Evolutionary conservation across 2,888 invertebrate species (phyloP).

Genomic region (Tipula unca): DNA sequence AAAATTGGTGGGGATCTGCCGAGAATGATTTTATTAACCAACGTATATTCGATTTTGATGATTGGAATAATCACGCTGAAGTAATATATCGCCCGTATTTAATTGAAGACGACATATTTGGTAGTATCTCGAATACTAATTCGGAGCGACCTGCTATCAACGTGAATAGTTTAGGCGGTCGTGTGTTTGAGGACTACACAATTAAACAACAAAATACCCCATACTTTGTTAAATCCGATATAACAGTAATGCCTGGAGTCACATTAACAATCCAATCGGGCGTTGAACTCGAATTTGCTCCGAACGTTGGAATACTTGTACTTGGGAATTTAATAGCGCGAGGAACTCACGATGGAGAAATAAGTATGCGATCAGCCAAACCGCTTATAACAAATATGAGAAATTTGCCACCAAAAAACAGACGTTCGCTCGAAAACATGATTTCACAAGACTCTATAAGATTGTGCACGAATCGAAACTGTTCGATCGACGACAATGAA

Average conservation of each 20-base stretch:
- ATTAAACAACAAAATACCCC: conserved; percentile 58
- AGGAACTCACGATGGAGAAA: conserved; percentile 67
- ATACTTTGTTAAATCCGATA: conserved; percentile 75
- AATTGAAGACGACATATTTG: conserved; percentile 64
- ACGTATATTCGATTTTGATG: conserved; percentile 94
- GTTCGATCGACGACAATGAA: conserved; percentile 49
- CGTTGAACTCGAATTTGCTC: conserved; percentile 85
- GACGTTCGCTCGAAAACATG: conserved; percentile 49
- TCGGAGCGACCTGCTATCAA: conserved; percentile 50
- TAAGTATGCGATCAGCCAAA: conserved; percentile 60
- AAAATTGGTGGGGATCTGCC: conserved; percentile 95
- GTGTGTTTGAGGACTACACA: conserved; percentile 57
- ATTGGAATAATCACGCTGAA: conserved; percentile 97
- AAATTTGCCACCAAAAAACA: conserved; percentile 21
- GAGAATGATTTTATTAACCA: conserved; percentile 64
- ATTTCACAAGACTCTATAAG: conserved; percentile 56
- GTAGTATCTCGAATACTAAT: conserved; percentile 64
- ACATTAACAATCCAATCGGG: conserved; percentile 81
- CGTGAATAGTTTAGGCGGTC: conserved; percentile 65
- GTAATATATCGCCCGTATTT: conserved; percentile 86
- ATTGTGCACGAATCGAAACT: conserved; percentile 68
- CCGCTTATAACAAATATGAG: conserved; percentile 30
- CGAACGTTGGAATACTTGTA: conserved; percentile 92
- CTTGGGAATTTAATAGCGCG: conserved; percentile 80
- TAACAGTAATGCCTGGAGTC: conserved; percentile 93